Percentiles rank a stretch among this genome's conserved stretches.
phyloP scores from a whole-genome alignment of 2,797 vertebrate species.

The Tenualosa thibaudeaui region DNA sequence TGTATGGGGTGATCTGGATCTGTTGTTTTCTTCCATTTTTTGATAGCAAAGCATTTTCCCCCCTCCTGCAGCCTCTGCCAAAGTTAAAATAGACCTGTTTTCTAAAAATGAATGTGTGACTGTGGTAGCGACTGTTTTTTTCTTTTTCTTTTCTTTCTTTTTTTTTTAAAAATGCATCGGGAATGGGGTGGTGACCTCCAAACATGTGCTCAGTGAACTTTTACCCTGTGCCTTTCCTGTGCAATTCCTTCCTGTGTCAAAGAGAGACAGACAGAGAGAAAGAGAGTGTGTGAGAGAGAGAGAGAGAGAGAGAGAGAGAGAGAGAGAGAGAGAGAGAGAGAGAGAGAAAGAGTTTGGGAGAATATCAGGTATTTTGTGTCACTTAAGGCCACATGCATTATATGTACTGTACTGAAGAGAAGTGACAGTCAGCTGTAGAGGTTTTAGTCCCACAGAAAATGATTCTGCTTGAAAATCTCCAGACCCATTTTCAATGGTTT shows the following conservation, averaged over 20 bases:
- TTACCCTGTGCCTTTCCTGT: constrained; percentile 67
- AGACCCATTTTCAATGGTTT: neutral
- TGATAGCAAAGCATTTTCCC: constrained; percentile 12
- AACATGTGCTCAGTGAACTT: constrained; percentile 78
- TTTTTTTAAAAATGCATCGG: neutral
- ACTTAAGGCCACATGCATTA: neutral
- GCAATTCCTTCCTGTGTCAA: constrained; percentile 43
- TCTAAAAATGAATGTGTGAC: constrained; percentile 15
- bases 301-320: constrained; percentile 6
- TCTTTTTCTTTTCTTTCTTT: neutral
- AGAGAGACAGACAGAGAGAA: neutral
- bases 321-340: neutral
- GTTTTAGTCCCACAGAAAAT: neutral
- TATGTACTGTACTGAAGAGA: neutral
- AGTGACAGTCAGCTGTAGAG: neutral
- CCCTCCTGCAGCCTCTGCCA: neutral
- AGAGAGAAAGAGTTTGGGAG: neutral
- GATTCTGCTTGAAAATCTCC: neutral
- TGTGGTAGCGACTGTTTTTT: neutral
- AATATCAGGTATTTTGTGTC: neutral
- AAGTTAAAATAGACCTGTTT: constrained; percentile 7
- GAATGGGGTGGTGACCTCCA: constrained; percentile 60
- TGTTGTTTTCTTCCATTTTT: neutral
- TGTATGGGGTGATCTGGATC: neutral
- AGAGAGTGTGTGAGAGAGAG: neutral